Evolutionary conservation across 2,888 invertebrate genomes (phyloP).

Genomic region (Lacanobia oleracea): DNA sequence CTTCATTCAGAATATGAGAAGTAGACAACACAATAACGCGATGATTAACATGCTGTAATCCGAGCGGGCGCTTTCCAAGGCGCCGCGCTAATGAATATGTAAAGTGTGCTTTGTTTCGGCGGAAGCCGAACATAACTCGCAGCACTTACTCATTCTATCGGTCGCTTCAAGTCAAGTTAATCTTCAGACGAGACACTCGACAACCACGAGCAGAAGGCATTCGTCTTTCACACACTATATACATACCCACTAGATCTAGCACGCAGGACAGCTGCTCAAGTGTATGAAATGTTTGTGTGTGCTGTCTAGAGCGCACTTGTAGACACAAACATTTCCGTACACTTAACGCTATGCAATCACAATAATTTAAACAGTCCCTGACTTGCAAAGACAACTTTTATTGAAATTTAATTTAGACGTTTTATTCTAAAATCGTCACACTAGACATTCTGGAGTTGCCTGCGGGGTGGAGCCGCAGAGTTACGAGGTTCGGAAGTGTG

Average conservation of each 20-base stretch:
- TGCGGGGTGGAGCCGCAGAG: not conserved
- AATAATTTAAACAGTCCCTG: not conserved
- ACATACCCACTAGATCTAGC: not conserved
- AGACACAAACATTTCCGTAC: not conserved
- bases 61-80: slow-evolving; percentile 10
- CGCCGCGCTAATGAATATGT: slow-evolving; percentile 57
- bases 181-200: not conserved
- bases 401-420: not conserved
- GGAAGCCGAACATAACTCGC: slow-evolving; percentile 53
- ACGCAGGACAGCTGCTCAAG: no score
- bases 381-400: not conserved
- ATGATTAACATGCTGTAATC: not conserved
- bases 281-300: not conserved
- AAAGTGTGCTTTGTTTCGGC: slow-evolving; percentile 43
- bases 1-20: not conserved
- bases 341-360: not conserved
- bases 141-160: slow-evolving; percentile 35
- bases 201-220: slow-evolving; percentile 22
- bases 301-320: not conserved
- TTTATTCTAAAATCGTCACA: not conserved
- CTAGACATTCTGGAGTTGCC: slow-evolving; percentile 11
- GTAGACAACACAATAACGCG: slow-evolving; percentile 4
- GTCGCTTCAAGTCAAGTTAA: slow-evolving; percentile 8
- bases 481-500: slow-evolving; percentile 55
- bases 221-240: not conserved